These are phyloP conservation scores for Paguma larvata DNA, from an alignment of 2,797 vertebrate species.

Conservation along the genomic window DNA sequence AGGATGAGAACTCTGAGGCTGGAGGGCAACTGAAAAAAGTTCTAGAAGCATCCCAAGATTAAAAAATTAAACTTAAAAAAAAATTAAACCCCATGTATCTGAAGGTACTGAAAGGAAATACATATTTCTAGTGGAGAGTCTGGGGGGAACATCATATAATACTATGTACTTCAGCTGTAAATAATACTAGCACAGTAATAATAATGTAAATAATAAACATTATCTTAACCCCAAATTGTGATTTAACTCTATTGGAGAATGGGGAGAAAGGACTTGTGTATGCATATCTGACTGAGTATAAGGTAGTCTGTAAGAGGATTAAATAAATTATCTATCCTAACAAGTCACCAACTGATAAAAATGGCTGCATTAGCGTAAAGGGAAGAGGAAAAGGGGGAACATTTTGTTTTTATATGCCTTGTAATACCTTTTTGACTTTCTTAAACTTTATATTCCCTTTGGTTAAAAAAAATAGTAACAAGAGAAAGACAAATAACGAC, in stretches of 20 bases:
- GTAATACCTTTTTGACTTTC: background rate
- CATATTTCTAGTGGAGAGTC: background rate
- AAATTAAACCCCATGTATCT: constrained; percentile 1
- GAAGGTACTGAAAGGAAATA: constrained; percentile 2
- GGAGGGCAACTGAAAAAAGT: background rate
- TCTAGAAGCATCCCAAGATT: constrained; percentile 15
- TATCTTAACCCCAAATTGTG: background rate
- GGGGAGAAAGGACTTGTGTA: background rate
- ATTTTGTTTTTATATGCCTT: constrained; percentile 6
- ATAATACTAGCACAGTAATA: background rate
- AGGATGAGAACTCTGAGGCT: background rate
- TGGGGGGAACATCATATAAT: background rate
- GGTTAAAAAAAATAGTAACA: background rate
- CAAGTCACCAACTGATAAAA: constrained; percentile 23
- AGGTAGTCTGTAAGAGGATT: background rate
- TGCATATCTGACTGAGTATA: background rate
- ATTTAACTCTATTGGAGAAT: background rate
- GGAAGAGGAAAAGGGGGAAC: background rate
- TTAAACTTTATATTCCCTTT: constrained; percentile 17
- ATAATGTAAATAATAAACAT: constrained; percentile 1
- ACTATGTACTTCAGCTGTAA: background rate
- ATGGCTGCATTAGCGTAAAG: background rate
- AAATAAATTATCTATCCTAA: background rate
- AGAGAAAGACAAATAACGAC: background rate
- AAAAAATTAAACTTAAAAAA: constrained; percentile 21